These are phyloP conservation scores for Belonocnema kinseyi DNA, from an alignment of 1,140 invertebrate species.

Conservation along the genomic window DNA sequence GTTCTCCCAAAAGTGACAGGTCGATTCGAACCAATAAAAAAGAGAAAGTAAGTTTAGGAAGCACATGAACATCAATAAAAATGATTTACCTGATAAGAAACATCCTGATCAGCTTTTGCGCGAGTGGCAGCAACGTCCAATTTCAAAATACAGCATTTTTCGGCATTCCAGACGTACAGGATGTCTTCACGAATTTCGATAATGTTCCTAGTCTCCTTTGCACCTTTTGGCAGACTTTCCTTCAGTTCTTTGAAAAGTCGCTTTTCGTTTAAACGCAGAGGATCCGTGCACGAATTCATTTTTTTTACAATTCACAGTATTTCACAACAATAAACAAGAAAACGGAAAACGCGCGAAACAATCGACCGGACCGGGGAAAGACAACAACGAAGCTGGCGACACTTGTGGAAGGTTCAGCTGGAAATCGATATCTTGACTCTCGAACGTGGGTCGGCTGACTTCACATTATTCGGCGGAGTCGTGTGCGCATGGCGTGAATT, in stretches of 20 bases:
- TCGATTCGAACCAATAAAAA: not conserved
- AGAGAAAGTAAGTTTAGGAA: constrained; percentile 13
- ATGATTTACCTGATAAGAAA: constrained; percentile 77
- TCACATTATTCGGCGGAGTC: no score
- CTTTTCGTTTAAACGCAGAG: constrained; percentile 76
- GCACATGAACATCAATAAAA: constrained; percentile 8
- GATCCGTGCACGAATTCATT: constrained; percentile 78
- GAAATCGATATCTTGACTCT: constrained; percentile 32
- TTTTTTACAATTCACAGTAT: constrained; percentile 38
- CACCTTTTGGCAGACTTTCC: constrained; percentile 74
- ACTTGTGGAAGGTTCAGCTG: not conserved
- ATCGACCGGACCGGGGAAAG: constrained; percentile 30
- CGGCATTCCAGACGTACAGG: constrained; percentile 80
- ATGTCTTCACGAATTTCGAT: constrained; percentile 80
- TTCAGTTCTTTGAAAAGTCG: constrained; percentile 79
- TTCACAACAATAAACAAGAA: constrained; percentile 65
- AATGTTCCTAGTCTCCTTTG: constrained; percentile 79
- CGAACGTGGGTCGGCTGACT: not conserved
- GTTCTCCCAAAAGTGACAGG: not conserved
- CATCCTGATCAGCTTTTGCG: constrained; percentile 71
- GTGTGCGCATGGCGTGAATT: no score
- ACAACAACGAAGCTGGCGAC: constrained; percentile 63
- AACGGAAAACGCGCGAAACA: constrained; percentile 63
- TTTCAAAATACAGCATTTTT: constrained; percentile 79
- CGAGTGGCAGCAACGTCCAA: constrained; percentile 78